Evolutionary conservation across 1,140 invertebrate genomes (phyloP), one percentile per base, ranked within the genome.

Genomic region (Achatina immaculata): DNA sequence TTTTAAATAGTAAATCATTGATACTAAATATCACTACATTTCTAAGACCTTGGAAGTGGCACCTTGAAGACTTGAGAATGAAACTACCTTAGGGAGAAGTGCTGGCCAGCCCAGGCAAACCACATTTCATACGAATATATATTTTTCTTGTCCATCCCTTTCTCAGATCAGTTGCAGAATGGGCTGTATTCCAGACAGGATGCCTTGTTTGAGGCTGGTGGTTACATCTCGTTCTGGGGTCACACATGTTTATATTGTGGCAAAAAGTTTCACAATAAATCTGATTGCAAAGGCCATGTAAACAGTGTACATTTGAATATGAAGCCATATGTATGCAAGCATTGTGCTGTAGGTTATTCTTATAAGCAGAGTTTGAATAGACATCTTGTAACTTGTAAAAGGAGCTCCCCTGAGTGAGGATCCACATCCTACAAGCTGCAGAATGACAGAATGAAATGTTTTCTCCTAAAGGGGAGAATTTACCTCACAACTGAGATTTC

Each of bases 201-300:
- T 69, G 68, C 11, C 19, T 40, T 36, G 14, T 36, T 7, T 36
- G 31, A 51, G 11, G 11, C 24, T 51, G 48, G 62, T 7, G 31
- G 62, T 3, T 16, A 69, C 11, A 14, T 16, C 7, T 11, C 42
- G 43, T 21, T 55, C 40, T 48, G n/a, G 14, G 31, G 11, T 74
- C 48, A 40, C 34, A 21, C 68, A 31, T 80, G 78, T 65, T 55
- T 45, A 4, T 72, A 34, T n/a, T 80, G 78, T 73, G 69, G 78
- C 19, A 80, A 80, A 71, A 74, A 73, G 34, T 80, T 73, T 62
- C 34, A 42, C 66, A 80, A 80, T 55, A 80, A 45, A 45, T 58
- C 78, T 24, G 78, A 80, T 65, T 73, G 68, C 28, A 24, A 55
- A 45, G 78, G 78, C 34, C 78, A 80, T 80, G 40, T 80, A 7